phyloP scores from a whole-genome alignment of 92 coral and sea anemone genomes.

The Muricea muricata region DNA sequence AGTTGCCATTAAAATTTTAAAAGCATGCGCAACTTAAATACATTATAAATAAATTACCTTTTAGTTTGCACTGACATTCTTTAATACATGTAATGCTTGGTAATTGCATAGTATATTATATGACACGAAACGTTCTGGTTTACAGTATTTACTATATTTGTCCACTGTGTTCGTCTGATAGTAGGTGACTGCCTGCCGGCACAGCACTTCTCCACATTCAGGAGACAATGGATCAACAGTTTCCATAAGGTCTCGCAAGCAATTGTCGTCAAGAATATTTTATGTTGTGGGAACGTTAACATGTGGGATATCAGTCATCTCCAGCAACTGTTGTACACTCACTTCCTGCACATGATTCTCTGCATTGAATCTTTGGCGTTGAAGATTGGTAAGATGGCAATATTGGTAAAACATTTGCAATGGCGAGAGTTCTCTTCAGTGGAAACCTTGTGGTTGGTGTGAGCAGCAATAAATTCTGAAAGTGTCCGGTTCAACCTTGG shows the following conservation, averaged over 20 bases:
- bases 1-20: too few relatives aligned
- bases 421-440: constrained; percentile 66
- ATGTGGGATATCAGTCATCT: background rate
- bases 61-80: too few relatives aligned
- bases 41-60: too few relatives aligned
- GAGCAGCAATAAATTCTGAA: constrained; percentile 54
- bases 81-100: too few relatives aligned
- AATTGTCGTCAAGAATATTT: background rate
- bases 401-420: constrained; percentile 55
- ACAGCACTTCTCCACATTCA: background rate
- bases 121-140: too few relatives aligned
- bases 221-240: background rate
- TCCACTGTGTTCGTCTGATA: background rate
- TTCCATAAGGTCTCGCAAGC: background rate
- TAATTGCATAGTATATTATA: too few relatives aligned
- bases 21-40: too few relatives aligned
- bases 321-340: background rate
- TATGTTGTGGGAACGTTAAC: background rate
- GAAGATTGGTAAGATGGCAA: constrained; percentile 54
- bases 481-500: constrained; percentile 12
- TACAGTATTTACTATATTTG: too few relatives aligned
- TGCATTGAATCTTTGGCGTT: background rate
- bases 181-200: background rate
- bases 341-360: background rate
- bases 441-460: constrained; percentile 62